Evolutionary conservation across 2,888 invertebrate genomes (phyloP), one percentile per base, ranked within the genome.

Genomic region (Poecilus cupreus): DNA sequence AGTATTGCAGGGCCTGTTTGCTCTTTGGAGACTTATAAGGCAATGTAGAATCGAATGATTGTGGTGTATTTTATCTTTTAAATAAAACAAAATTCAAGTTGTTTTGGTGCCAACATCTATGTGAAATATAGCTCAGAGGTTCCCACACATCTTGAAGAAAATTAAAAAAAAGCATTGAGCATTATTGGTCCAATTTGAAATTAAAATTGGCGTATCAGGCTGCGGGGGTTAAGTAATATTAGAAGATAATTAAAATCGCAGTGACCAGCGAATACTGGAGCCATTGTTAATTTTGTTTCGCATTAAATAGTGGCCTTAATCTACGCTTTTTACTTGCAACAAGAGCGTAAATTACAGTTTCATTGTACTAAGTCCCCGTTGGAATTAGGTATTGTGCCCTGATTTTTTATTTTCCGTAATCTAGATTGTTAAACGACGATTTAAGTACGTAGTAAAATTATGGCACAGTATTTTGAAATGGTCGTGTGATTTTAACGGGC

Each of bases 171-270:
- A 18, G 16, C 49, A 49, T 16, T 49, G 4, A 49, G 16, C 20
- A 54, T 20, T 54, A 20, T 20, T 11, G 20, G 8, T 54, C 20
- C 49, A 32, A 32, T 32, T 32, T 32, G 49, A 54, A 22, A 54
- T 54, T 54, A 54, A 54, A 54, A 54, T 54, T 54, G 18, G 22
- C 54, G 22, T 54, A 54, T 54, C 22, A 54, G 54, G 8, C 18
- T 32, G 20, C 54, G 20, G 18, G 11, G 11, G 20, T 10, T 20
- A 20, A 22, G 54, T 20, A 20, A 20, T 54, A 54, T 54, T 54
- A 20, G 32, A 18, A 18, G 8, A 54, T 54, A 54, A 54, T 54
- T 54, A 20, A 20, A 20, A 20, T 54, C 32, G 8, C 32, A 32
- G 8, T 32, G 8, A 32, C 32, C 32, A 32, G 32, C 8, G 32